A percentile compares a stretch with the other conserved stretches of the same genome.
Conservation (phyloP, 2,113 vertebrate genomes). For the Corythornis vintsioides region DNA sequence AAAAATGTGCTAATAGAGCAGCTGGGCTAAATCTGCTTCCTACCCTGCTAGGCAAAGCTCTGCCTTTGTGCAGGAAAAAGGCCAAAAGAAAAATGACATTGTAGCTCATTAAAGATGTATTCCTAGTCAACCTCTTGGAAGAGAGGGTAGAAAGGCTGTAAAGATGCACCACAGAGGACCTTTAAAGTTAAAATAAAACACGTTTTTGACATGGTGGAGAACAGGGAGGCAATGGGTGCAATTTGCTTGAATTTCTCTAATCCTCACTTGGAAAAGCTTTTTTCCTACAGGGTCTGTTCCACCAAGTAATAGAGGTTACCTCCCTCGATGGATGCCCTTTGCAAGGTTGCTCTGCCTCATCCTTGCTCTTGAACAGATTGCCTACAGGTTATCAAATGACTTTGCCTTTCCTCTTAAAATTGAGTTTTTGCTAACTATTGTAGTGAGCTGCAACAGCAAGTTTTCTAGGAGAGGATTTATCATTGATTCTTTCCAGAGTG, state of each 20-base stretch:
- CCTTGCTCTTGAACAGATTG: neutral
- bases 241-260: neutral
- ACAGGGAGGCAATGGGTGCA: neutral
- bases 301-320: neutral
- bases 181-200: neutral
- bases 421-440: neutral
- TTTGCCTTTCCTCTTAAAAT: neutral
- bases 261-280: neutral
- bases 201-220: neutral
- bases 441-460: neutral
- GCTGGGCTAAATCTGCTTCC: slow-evolving; percentile 33
- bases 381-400: neutral
- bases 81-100: neutral
- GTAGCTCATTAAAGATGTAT: neutral
- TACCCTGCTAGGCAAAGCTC: neutral
- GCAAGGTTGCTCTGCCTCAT: neutral
- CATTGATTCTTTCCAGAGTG: neutral
- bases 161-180: neutral
- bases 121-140: neutral
- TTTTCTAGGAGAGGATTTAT: slow-evolving; percentile 10
- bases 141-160: neutral
- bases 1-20: slow-evolving; percentile 13
- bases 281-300: neutral
- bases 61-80: neutral
- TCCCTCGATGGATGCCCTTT: neutral